Evolutionary conservation across 2,888 invertebrate genomes (phyloP).

Genomic region (Penaeus monodon): DNA sequence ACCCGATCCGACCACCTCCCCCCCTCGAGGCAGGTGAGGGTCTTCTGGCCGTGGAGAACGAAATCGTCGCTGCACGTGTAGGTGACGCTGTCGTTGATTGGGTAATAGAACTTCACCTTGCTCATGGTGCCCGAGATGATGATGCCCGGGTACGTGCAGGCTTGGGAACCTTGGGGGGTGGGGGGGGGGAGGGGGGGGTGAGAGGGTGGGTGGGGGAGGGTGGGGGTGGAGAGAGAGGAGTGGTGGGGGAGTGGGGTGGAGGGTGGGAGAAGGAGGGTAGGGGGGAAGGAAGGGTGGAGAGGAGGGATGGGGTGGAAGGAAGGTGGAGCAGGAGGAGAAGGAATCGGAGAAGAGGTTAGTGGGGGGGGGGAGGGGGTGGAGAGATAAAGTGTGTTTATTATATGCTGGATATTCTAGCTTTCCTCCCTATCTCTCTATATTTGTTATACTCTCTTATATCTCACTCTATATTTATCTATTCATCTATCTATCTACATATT

Average conservation of each 20-base stretch:
- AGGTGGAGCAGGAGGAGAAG: too few relatives aligned
- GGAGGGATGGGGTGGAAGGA: too few relatives aligned
- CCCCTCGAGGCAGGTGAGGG: slow-evolving; percentile 83
- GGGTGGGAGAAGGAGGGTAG: too few relatives aligned
- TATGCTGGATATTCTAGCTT: too few relatives aligned
- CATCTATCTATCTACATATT: too few relatives aligned
- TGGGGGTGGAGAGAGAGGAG: not conserved
- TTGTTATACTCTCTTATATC: too few relatives aligned
- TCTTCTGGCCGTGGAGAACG: slow-evolving; percentile 81
- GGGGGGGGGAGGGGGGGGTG: slow-evolving; percentile 72
- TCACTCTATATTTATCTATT: too few relatives aligned
- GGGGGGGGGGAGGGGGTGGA: too few relatives aligned
- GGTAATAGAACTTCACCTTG: slow-evolving; percentile 88
- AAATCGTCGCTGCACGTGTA: slow-evolving; percentile 86
- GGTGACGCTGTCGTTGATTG: slow-evolving; percentile 85
- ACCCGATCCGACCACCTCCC: slow-evolving; percentile 90
- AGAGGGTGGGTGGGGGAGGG: not conserved
- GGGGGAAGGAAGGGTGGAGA: too few relatives aligned
- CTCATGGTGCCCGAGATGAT: slow-evolving; percentile 89
- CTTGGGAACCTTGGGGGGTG: slow-evolving; percentile 77
- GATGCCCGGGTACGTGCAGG: slow-evolving; percentile 88
- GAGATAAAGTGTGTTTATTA: too few relatives aligned
- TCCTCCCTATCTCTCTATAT: too few relatives aligned
- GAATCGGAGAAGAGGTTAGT: too few relatives aligned
- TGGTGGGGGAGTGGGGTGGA: not conserved